Conservation (phyloP, 2,888 invertebrate species). For the Choristoneura rosaceana region DNA sequence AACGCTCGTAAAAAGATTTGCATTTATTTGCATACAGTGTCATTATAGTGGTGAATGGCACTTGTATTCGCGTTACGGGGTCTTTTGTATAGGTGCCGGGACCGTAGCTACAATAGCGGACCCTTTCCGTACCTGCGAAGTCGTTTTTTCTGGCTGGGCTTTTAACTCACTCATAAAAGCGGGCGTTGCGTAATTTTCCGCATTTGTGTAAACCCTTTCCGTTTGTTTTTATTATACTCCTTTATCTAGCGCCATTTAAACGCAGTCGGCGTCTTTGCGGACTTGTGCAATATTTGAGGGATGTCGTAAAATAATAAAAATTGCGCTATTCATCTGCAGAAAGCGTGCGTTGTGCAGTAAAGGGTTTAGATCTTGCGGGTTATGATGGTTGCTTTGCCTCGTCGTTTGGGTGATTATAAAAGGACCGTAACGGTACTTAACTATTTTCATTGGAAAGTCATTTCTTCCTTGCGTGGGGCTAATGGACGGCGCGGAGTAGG, state of each 20-base stretch:
- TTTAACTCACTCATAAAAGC: constrained; percentile 70
- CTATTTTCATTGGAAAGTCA: constrained; percentile 50
- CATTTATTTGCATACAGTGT: constrained; percentile 78
- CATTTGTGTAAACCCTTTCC: constrained; percentile 84
- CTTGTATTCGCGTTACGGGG: constrained; percentile 63
- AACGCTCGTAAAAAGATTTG: constrained; percentile 67
- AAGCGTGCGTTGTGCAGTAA: constrained; percentile 68
- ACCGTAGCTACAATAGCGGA: constrained; percentile 59
- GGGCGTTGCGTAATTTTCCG: constrained; percentile 82
- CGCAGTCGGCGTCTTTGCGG: constrained; percentile 77
- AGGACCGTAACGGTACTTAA: constrained; percentile 74
- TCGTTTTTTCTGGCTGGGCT: constrained; percentile 64
- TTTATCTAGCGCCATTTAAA: constrained; percentile 65
- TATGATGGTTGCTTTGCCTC: constrained; percentile 65
- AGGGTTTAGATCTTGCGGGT: constrained; percentile 74
- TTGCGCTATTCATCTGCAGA: constrained; percentile 80
- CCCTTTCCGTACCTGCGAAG: constrained; percentile 78
- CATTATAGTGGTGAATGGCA: constrained; percentile 63
- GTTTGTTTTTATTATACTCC: constrained; percentile 81
- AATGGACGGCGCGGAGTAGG: constrained; percentile 62
- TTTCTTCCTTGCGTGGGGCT: constrained; percentile 62
- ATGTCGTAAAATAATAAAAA: constrained; percentile 81
- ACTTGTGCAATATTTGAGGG: constrained; percentile 75
- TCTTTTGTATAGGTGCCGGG: constrained; percentile 50
- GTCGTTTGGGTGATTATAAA: constrained; percentile 47